Evolutionary conservation across 2,888 invertebrate genomes (phyloP), one percentile per base, ranked within the genome.

Genomic region (Phengaris arion): DNA sequence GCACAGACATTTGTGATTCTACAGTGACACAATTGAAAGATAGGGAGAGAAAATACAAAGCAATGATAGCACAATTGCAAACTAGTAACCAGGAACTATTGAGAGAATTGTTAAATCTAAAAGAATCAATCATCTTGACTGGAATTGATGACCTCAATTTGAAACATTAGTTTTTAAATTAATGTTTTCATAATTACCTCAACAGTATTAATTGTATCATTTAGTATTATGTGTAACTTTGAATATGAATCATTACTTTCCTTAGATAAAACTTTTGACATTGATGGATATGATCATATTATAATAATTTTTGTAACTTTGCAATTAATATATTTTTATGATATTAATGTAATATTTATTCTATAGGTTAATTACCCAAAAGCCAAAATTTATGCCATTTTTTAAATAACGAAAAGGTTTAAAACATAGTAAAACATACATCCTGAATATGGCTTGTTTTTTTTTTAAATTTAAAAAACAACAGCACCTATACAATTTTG

Each of bases 31-130:
- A 83, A 59, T 78, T 90, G 12, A 87, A 86, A 75, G 89, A 89
- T 64, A 83, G 85, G 13, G 88, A 89, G 59, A 83, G 81, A 59
- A 87, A 86, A 77, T 88, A 90, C 75, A 83, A 83, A 55, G 80
- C 83, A n/a, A 79, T 89, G 46, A 89, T 90, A 77, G 80, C 85
- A 22, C 85, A 89, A 77, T 82, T 91, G 54, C 89, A 91, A 81
- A 80, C 77, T 15, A 87, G 85, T 75, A 89, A 89, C 77, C 88
- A 87, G 75, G 85, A 88, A 48, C 78, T 91, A 35, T 78, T 91
- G 4, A 81, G 83, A 35, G 88, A 90, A 82, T 81, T 90, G 8
- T 54, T 86, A n/a, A 79, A 83, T 64, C 77, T 90, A 8, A 90
- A 90, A 78, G 89, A 90, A 77, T 88, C 88, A 78, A 81, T 90